Conservation (phyloP, 2,113 vertebrate species). For the Dascyllus trimaculatus region DNA sequence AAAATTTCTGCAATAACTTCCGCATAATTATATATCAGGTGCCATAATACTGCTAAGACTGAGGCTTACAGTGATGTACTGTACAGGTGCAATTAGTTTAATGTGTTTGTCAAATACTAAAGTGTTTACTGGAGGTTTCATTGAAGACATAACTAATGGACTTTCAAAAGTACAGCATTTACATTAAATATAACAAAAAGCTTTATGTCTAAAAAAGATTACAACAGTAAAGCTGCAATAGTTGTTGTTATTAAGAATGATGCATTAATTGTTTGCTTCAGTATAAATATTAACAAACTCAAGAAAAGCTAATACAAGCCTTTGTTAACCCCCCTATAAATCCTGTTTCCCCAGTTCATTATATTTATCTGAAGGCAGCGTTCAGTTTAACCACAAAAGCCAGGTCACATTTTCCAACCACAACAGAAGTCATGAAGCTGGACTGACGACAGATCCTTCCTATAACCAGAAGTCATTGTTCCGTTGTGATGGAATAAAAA, state of each 20-base stretch:
- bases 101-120: too few species aligned
- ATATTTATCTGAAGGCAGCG: constrained; percentile 31
- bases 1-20: too few species aligned
- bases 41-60: too few species aligned
- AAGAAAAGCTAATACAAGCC: not conserved
- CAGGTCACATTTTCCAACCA: constrained; percentile 55
- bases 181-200: too few species aligned
- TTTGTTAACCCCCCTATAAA: constrained; percentile 22
- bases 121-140: too few species aligned
- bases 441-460: constrained; percentile 12
- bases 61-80: too few species aligned
- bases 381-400: constrained; percentile 25
- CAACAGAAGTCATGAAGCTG: constrained; percentile 17
- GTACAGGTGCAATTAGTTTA: too few species aligned
- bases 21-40: too few species aligned
- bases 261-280: not conserved
- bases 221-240: not conserved
- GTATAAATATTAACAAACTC: not conserved
- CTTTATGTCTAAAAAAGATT: not conserved
- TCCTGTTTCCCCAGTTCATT: constrained; percentile 2
- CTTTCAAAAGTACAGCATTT: too few species aligned
- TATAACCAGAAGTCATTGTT: constrained; percentile 26
- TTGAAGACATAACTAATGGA: too few species aligned
- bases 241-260: too few species aligned
- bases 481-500: constrained; percentile 27